Conservation (phyloP, 2,888 invertebrate genomes). For the Melinopterus prodromus region DNA sequence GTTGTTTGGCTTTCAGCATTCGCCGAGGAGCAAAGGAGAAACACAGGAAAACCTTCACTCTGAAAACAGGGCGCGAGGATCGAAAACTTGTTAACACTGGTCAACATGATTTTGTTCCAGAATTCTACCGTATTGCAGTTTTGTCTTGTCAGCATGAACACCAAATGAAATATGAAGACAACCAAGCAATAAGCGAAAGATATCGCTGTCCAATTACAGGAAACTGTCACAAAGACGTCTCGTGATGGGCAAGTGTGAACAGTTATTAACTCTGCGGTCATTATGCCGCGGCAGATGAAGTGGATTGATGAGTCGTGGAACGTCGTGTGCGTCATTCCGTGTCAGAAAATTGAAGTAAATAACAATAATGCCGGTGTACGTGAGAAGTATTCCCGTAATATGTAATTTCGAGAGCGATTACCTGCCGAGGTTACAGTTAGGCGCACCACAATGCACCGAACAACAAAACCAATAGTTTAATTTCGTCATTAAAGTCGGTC, state of each 20-base stretch:
- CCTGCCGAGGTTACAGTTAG: neutral
- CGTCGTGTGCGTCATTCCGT: slow-evolving; percentile 4
- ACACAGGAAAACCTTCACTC: no score
- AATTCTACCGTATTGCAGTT: no score
- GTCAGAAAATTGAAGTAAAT: neutral
- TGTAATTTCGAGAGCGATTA: neutral
- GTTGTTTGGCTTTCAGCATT: no score
- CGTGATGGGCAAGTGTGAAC: neutral
- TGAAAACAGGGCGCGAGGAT: no score
- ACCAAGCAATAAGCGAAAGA: neutral
- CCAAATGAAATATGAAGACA: neutral
- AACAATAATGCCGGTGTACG: neutral
- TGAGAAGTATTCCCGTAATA: neutral
- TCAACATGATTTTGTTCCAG: no score
- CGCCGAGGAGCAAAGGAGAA: no score
- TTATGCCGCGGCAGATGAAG: neutral
- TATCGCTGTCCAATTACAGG: neutral
- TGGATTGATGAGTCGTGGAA: neutral
- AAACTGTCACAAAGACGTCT: neutral
- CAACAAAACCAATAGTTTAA: slow-evolving; percentile 4
- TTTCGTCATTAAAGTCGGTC: slow-evolving; percentile 4
- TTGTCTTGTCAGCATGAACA: no score
- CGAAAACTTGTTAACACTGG: no score
- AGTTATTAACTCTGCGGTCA: neutral
- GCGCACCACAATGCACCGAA: neutral